A percentile compares a stretch with the other conserved stretches of the same genome.
phyloP scores from a whole-genome alignment of 2,113 vertebrate genomes.

The Sphaerodactylus townsendi region DNA sequence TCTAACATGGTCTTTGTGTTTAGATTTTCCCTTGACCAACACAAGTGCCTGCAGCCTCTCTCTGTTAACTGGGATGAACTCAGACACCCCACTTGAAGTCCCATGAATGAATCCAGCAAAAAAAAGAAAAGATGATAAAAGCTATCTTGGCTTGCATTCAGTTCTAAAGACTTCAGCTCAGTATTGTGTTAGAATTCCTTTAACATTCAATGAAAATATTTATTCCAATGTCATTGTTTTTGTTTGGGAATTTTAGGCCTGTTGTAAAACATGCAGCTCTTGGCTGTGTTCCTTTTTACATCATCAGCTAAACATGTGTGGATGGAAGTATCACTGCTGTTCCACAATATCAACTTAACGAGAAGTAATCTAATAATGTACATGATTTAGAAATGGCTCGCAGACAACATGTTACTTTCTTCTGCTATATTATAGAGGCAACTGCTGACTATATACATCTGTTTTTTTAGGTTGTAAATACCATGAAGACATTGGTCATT shows the following conservation, averaged over 20 bases:
- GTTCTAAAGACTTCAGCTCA: background rate
- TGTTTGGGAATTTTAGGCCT: background rate
- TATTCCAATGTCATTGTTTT: background rate
- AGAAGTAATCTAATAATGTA: background rate
- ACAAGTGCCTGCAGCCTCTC: no score
- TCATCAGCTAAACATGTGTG: background rate
- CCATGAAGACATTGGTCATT: slow-evolving; percentile 84
- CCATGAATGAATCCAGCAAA: no score
- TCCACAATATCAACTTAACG: no score
- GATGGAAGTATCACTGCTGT: no score
- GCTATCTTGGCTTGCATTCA: background rate
- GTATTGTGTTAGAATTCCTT: background rate
- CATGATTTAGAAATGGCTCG: background rate
- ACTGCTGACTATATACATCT: background rate
- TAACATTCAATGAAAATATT: background rate
- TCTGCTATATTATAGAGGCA: background rate
- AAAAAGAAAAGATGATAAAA: no score
- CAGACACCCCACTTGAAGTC: no score
- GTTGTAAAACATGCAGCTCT: no score
- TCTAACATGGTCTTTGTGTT: no score
- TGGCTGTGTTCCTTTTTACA: background rate
- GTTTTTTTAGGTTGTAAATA: slow-evolving; percentile 53
- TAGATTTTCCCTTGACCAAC: no score
- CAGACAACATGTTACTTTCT: background rate
- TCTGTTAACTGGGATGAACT: no score